These are phyloP conservation scores for Rhodinocichla rosea DNA, from an alignment of 2,113 vertebrate species.

Conservation along the genomic window DNA sequence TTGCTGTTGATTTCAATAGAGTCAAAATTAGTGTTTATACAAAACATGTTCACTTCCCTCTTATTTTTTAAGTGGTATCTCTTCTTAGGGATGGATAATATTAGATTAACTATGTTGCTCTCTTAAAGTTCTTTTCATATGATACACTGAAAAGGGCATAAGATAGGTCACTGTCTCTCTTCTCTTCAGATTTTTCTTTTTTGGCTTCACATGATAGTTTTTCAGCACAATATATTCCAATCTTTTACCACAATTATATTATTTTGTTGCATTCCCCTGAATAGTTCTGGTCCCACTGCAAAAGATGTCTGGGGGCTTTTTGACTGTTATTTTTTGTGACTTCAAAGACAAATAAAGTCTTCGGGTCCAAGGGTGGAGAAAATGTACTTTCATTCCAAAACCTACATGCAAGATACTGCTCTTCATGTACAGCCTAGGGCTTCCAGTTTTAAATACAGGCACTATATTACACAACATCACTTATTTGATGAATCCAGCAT, in stretches of 20 bases:
- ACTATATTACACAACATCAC: background rate
- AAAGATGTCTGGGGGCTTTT: background rate
- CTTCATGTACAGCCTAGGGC: background rate
- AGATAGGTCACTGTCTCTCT: background rate
- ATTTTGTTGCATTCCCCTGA: background rate
- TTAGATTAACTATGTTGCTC: background rate
- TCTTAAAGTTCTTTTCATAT: background rate
- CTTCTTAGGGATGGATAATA: background rate
- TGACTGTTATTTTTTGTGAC: background rate
- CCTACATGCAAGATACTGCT: background rate
- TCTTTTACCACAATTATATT: background rate
- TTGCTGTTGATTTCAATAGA: background rate
- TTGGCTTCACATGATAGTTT: background rate
- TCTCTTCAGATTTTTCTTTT: background rate
- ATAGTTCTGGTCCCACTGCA: background rate
- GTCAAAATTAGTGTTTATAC: background rate
- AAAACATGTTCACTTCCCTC: background rate
- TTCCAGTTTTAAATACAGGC: background rate
- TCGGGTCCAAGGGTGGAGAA: background rate
- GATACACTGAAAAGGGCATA: background rate
- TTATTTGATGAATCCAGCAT: background rate
- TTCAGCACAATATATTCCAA: background rate
- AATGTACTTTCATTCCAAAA: background rate
- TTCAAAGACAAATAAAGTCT: background rate
- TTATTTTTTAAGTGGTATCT: background rate